These are phyloP conservation scores for Malurus melanocephalus DNA, from an alignment of 2,113 vertebrate species.

Conservation along the genomic window DNA sequence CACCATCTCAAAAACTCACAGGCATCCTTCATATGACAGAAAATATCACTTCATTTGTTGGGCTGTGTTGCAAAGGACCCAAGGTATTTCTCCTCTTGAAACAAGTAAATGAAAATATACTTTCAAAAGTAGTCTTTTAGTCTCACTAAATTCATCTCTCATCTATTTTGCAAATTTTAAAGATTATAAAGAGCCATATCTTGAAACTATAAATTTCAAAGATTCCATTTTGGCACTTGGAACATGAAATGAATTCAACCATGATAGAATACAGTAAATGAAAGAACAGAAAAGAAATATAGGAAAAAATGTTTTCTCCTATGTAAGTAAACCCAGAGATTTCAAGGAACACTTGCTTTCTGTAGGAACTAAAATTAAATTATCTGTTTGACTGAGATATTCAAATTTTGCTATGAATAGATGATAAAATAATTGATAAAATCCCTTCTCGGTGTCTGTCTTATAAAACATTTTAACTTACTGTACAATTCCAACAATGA, in stretches of 20 bases:
- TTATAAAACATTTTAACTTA: not conserved
- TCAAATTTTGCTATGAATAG: not conserved
- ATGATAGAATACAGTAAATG: not conserved
- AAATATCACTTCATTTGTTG: conserved; percentile 29
- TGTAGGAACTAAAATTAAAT: conserved; percentile 22
- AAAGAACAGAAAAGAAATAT: not conserved
- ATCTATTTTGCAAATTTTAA: not conserved
- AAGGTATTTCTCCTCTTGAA: conserved; percentile 20
- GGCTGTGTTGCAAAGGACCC: not conserved
- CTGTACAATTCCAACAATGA: not conserved
- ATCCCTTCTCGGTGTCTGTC: not conserved
- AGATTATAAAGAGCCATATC: not conserved
- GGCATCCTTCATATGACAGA: conserved; percentile 27
- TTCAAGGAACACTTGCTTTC: not conserved
- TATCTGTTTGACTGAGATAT: not conserved
- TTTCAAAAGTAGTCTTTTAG: not conserved
- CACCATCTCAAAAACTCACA: conserved; percentile 52
- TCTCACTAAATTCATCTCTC: not conserved
- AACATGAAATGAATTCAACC: not conserved
- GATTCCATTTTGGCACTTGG: not conserved
- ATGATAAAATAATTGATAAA: not conserved
- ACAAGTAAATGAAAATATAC: not conserved
- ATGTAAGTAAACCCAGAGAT: not conserved
- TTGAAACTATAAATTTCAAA: not conserved
- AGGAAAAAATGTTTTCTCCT: not conserved